Conservation (phyloP, 92 coral and sea anemone species). For the Chrysogorgia sp. region DNA sequence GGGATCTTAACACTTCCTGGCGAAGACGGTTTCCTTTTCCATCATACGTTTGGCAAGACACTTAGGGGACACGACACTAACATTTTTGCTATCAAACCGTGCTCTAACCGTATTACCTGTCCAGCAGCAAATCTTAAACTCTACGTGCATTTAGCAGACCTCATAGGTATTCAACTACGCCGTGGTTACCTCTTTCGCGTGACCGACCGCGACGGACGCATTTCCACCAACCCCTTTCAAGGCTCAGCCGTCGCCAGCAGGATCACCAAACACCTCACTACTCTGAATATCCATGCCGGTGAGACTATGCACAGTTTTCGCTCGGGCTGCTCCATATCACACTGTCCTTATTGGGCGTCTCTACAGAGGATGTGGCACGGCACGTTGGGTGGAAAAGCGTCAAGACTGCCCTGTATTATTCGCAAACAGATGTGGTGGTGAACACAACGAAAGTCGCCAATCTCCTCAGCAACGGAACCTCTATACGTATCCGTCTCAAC, state of each 20-base stretch:
- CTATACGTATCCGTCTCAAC: background rate
- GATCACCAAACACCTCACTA: slow-evolving; percentile 10
- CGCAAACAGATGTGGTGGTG: slow-evolving; percentile 3
- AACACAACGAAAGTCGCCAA: slow-evolving; percentile 5
- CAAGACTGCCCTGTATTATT: slow-evolving; percentile 4
- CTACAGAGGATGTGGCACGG: slow-evolving; percentile 45
- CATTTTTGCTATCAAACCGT: slow-evolving; percentile 9
- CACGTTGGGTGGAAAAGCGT: slow-evolving; percentile 58
- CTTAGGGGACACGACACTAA: slow-evolving; percentile 11
- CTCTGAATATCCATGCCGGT: background rate
- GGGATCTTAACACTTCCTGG: slow-evolving; percentile 25
- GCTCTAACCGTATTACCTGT: slow-evolving; percentile 1
- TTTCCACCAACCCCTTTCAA: slow-evolving; percentile 28
- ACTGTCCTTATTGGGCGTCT: slow-evolving; percentile 48
- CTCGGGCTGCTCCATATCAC: slow-evolving; percentile 59
- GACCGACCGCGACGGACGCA: slow-evolving; percentile 34
- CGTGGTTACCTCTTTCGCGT: slow-evolving; percentile 34
- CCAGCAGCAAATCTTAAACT: slow-evolving; percentile 24
- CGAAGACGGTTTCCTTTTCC: slow-evolving; percentile 10
- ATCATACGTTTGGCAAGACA: too few relatives aligned
- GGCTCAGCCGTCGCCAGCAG: slow-evolving; percentile 41
- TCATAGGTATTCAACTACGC: slow-evolving; percentile 13
- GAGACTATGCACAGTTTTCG: too few relatives aligned
- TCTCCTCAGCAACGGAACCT: background rate
- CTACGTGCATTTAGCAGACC: slow-evolving; percentile 9